Evolutionary conservation across 2,113 vertebrate species (phyloP).

Genomic region (Gymnorhina tibicen): DNA sequence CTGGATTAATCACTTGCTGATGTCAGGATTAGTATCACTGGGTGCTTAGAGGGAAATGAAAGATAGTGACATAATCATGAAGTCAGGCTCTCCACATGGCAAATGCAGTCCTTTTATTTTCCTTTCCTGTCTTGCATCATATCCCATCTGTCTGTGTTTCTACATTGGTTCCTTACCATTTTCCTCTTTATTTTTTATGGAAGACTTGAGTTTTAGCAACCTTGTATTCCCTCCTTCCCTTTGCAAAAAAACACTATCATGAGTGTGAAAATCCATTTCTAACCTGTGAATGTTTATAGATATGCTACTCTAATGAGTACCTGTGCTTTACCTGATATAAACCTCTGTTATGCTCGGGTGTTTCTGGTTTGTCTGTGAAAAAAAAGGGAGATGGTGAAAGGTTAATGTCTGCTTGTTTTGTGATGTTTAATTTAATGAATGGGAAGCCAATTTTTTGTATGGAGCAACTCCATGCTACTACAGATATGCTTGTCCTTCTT

Average conservation of each 20-base stretch:
- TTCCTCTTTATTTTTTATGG: not conserved
- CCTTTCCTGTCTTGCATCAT: not conserved
- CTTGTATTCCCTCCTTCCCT: not conserved
- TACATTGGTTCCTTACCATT: not conserved
- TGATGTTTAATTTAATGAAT: not conserved
- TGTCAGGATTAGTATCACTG: not conserved
- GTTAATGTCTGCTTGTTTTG: not conserved
- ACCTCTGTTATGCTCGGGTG: not conserved
- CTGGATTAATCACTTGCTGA: not conserved
- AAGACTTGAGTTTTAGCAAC: not conserved
- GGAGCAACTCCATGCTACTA: not conserved
- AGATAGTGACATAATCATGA: not conserved
- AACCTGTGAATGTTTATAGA: not conserved
- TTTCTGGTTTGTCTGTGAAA: not conserved
- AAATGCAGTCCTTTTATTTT: not conserved
- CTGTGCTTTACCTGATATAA: not conserved
- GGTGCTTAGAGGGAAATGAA: not conserved
- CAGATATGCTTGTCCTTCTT: not conserved
- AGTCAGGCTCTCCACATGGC: not conserved
- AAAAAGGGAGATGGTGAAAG: not conserved
- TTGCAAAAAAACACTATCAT: not conserved
- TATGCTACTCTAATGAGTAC: not conserved
- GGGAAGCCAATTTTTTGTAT: not conserved
- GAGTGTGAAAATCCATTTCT: not conserved
- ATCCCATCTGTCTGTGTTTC: not conserved